These are phyloP conservation scores for Zaprionus lineosus DNA, from an alignment of 2,888 invertebrate species.

Conservation along the genomic window DNA sequence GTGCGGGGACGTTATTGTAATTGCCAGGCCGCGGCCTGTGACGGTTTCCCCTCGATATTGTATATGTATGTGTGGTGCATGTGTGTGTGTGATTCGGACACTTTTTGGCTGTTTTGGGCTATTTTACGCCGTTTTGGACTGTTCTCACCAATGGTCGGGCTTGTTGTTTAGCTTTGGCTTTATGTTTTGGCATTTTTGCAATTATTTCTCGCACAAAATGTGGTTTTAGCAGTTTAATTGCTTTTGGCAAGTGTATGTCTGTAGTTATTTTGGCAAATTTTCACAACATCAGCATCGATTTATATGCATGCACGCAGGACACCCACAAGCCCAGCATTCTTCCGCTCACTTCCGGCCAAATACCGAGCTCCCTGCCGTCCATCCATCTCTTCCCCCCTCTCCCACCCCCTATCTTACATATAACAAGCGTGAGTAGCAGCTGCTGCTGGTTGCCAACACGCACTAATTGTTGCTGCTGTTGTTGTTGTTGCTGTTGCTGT, in stretches of 20 bases:
- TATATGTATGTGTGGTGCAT: too few relatives aligned
- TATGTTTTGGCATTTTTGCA: slow-evolving; percentile 79
- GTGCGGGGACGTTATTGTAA: slow-evolving; percentile 42
- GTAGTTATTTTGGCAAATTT: slow-evolving; percentile 77
- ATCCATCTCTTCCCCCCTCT: neutral
- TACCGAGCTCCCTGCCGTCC: neutral
- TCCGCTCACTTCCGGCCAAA: neutral
- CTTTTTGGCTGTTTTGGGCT: slow-evolving; percentile 11
- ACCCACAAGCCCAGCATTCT: neutral
- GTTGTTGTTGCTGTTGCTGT: slow-evolving; percentile 41
- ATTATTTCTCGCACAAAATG: slow-evolving; percentile 78
- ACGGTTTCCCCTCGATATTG: too few relatives aligned
- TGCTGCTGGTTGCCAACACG: slow-evolving; percentile 71
- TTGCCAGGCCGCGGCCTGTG: slow-evolving; percentile 43
- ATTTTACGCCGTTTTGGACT: slow-evolving; percentile 24
- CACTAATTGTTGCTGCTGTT: slow-evolving; percentile 69
- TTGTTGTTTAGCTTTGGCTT: slow-evolving; percentile 68
- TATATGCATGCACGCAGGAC: slow-evolving; percentile 70
- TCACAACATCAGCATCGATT: slow-evolving; percentile 78
- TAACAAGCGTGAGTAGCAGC: slow-evolving; percentile 54
- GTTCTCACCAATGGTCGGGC: slow-evolving; percentile 51
- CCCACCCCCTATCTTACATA: slow-evolving; percentile 2
- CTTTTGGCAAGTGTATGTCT: slow-evolving; percentile 69
- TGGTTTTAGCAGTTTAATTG: slow-evolving; percentile 78
- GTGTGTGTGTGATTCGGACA: too few relatives aligned